Base-by-base conservation (phyloP, 2,888 invertebrate genomes). In the Uropetala carovei region DNA sequence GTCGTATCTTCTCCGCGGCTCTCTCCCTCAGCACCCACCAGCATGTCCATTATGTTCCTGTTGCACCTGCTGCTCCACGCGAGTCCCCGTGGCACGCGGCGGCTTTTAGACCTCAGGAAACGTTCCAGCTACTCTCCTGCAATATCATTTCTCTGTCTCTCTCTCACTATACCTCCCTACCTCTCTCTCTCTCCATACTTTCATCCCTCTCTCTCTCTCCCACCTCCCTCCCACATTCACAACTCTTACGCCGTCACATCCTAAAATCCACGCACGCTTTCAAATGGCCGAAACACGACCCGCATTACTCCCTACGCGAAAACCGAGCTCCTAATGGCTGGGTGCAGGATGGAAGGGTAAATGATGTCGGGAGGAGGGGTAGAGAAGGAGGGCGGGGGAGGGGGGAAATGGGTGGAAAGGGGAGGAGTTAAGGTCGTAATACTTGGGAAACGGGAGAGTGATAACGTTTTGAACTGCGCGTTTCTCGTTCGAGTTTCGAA, bases 201-300 rank as follows among this genome's bases (percentile, higher is more conserved):
- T 16, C 56, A 4, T 18, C 4, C 18, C 8, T n/a, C 83, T 18
- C 83, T 83, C 18, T 30, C 56, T 56, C 83, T 57, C 5, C 83
- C 30, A 16, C 56, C n/a, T n/a, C 43, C 57, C 56, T 8, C 43
- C 7, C n/a, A 5, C 57, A 0, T 60, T n/a, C 59, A 7, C 85
- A 22, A 30, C 60, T 0, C 85, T 13, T 22, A 3, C 27, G 14
- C 59, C 30, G 60, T 60, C 18, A 22, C 16, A 16, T 83, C 57
- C 57, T 83, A 30, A 30, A 86, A 86, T 60, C 86, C 60, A 60
- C 60, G 86, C 86, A 86, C 86, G 86, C 27, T 60, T 64, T 60
- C 86, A 60, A 86, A 86, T 86, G 86, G 86, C 60, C 30, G 86
- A 60, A 86, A 86, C 86, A 86, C 86, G 86, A 86, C 60, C 60